Conservation (phyloP, 2,113 vertebrate species). For the Rhinolophus sinicus region DNA sequence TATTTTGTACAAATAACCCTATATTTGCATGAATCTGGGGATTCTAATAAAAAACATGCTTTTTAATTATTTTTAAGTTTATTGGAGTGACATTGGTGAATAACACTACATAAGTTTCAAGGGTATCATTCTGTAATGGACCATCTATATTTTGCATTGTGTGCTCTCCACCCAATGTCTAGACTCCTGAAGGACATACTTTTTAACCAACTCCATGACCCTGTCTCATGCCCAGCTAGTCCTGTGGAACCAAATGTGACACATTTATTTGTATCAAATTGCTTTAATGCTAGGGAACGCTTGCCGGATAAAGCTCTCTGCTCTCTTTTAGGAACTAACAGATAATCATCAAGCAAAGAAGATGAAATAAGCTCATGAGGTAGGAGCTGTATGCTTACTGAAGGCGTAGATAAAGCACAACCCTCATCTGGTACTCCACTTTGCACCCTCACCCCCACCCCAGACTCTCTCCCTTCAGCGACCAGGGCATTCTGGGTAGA, state of each 20-base stretch:
- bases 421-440: background rate
- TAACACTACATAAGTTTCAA: too few relatives aligned
- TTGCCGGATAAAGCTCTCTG: background rate
- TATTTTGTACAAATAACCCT: background rate
- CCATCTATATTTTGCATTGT: too few relatives aligned
- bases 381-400: background rate
- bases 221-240: background rate
- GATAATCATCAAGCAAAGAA: background rate
- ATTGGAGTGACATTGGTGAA: too few relatives aligned
- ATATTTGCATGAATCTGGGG: background rate
- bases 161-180: too few relatives aligned
- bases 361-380: background rate
- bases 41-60: background rate
- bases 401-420: background rate
- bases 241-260: background rate
- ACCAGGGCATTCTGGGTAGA: conserved; percentile 15
- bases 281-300: background rate
- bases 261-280: background rate
- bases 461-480: background rate
- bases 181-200: background rate
- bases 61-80: background rate
- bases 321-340: background rate
- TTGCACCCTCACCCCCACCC: too few relatives aligned
- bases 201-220: background rate
- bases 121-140: too few relatives aligned